A percentile compares a stretch with the other conserved stretches of the same genome.
Conservation (phyloP, 2,888 invertebrate species). For the Sepiola atlantica region DNA sequence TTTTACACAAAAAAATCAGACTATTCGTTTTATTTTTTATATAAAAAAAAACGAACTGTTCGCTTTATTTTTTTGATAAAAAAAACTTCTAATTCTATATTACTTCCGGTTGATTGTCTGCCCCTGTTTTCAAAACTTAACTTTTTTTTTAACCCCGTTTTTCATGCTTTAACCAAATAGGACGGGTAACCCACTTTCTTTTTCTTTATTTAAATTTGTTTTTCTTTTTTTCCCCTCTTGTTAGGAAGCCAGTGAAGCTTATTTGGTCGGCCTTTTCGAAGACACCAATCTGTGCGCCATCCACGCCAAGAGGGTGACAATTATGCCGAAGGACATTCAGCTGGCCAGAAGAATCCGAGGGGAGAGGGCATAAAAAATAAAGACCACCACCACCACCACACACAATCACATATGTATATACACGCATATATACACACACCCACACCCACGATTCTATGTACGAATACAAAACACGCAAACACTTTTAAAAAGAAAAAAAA, state of each 20-base stretch:
- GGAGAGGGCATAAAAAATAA: constrained; percentile 80
- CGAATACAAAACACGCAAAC: neutral
- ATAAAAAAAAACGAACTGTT: too few species aligned
- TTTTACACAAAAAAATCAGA: too few species aligned
- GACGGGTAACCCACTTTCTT: too few species aligned
- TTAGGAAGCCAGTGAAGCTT: constrained; percentile 72
- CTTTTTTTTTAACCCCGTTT: neutral
- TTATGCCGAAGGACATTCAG: constrained; percentile 98
- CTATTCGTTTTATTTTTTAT: too few species aligned
- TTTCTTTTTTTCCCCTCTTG: constrained; percentile 51
- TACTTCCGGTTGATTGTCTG: too few species aligned
- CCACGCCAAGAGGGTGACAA: constrained; percentile 96
- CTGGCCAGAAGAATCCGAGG: constrained; percentile 96
- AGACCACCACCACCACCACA: neutral
- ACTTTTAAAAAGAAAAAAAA: neutral
- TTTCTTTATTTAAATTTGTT: neutral
- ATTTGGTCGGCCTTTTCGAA: constrained; percentile 87
- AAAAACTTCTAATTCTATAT: too few species aligned
- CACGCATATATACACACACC: constrained; percentile 42
- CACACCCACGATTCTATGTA: too few species aligned
- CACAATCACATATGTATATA: neutral
- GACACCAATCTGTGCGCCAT: constrained; percentile 98
- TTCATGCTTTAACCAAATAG: neutral
- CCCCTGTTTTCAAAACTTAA: too few species aligned
- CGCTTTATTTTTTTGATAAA: too few species aligned